Base-by-base conservation (phyloP, 2,797 vertebrate species). In the Pipistrellus nathusii region DNA sequence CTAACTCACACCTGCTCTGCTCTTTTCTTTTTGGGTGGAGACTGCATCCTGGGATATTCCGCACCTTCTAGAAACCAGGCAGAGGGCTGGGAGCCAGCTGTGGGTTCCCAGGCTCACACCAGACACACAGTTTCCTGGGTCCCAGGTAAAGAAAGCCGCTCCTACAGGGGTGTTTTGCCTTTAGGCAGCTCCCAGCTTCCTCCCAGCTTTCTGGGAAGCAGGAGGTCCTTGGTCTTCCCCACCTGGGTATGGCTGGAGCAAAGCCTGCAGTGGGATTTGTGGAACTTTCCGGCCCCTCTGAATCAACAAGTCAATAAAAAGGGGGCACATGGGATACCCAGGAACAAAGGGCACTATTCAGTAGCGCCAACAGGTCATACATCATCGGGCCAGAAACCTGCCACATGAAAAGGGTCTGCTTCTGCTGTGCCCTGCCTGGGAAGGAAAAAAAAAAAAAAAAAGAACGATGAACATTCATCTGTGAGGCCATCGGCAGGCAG, bases 291-390 rank as follows among this genome's bases (percentile, higher is more conserved):
- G 95, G 95, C 90, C 95, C 95, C 92, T 96, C 92, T 95, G 94
- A 95, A 97, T 97, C 94, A 97, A 97, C 95, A 96, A 88, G 93
- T 95, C 96, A 95, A 93, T 97, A 97, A 97, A 97, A 96, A 92
- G 90, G 95, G 95, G 94, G 95, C 96, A 95, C 96, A 82, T 92
- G 96, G 96, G 96, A 93, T 93, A 95, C 86, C 90, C 73, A 35
- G 90, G 95, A 97, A 97, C 97, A 97, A 97, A 97, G 96, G 96
- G 95, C 94, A 95, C 96, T 92, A 97, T 97, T 97, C 96, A 97
- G 96, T 90, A 97, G 93, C 85, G 20, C 96, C 95, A 97, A 94
- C 96, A 92, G 94, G 96, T 91, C 97, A 96, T 97, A 95, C 95
- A 97, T 97, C 97, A 97, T 90, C 30, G 3, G 85, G 88, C 92